Conservation (phyloP, 1,140 invertebrate genomes). For the Tetramorium simillimum region DNA sequence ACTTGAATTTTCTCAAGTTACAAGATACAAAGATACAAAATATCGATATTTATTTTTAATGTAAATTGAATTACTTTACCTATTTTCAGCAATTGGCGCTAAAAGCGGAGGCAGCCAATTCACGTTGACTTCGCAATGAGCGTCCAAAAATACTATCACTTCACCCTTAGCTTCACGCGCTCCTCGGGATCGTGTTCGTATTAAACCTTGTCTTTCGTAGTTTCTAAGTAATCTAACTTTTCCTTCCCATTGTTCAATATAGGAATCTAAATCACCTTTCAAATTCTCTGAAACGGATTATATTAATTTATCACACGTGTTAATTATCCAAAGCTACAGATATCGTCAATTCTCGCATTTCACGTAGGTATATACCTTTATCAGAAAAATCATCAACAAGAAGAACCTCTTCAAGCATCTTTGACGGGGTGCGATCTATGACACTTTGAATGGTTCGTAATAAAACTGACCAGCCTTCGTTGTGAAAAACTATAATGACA, state of each 20-base stretch:
- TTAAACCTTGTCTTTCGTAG: conserved; percentile 94
- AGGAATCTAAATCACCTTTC: conserved; percentile 94
- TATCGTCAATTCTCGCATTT: neutral
- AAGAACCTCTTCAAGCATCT: conserved; percentile 97
- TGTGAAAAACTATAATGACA: conserved; percentile 99
- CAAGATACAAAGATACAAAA: neutral
- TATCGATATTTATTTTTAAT: conserved; percentile 18
- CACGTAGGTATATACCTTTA: conserved; percentile 88
- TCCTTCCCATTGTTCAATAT: conserved; percentile 94
- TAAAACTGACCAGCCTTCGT: conserved; percentile 98
- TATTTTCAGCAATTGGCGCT: conserved; percentile 96
- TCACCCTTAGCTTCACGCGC: conserved; percentile 97
- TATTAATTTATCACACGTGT: neutral
- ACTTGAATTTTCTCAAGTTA: neutral
- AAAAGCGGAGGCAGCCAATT: conserved; percentile 99
- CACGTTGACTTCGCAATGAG: conserved; percentile 95
- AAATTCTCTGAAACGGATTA: conserved; percentile 91
- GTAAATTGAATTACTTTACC: conserved; percentile 83
- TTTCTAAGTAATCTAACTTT: conserved; percentile 96
- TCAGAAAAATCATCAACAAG: conserved; percentile 99
- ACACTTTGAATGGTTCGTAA: conserved; percentile 99
- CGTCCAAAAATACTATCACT: conserved; percentile 99
- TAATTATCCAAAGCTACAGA: neutral
- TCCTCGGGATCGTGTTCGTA: conserved; percentile 95
- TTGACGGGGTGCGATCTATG: conserved; percentile 95